Conservation (phyloP, 1,140 invertebrate species). For the Drosophila tropicalis region DNA sequence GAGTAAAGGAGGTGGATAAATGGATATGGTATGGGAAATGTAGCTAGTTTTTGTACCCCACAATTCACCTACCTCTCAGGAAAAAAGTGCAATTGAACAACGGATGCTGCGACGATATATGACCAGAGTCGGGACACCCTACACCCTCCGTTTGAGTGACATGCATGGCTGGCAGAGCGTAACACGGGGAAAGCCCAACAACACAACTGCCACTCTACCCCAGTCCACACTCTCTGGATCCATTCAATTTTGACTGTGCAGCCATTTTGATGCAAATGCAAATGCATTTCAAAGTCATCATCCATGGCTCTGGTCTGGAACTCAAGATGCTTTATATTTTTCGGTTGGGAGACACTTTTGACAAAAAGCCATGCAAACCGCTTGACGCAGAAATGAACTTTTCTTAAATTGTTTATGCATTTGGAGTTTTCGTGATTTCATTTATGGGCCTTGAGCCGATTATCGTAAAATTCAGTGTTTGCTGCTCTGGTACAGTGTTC, state of each 20-base stretch:
- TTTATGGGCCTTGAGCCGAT: not conserved
- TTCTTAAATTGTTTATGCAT: constrained; percentile 9
- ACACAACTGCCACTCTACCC: not conserved
- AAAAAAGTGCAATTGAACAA: constrained; percentile 65
- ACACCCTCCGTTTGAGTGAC: constrained; percentile 46
- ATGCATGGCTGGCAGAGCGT: constrained; percentile 67
- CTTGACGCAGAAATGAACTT: constrained; percentile 46
- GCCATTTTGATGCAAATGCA: constrained; percentile 75
- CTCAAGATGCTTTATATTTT: constrained; percentile 27
- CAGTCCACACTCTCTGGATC: constrained; percentile 2
- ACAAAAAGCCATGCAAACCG: constrained; percentile 72
- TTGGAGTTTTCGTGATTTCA: not conserved
- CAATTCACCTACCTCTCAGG: constrained; percentile 1
- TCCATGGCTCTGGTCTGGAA: constrained; percentile 15
- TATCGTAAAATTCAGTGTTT: constrained; percentile 15
- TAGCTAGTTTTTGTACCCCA: not conserved
- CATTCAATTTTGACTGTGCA: constrained; percentile 13
- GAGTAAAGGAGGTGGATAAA: not conserved
- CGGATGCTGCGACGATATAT: constrained; percentile 76
- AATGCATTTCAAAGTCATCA: constrained; percentile 67
- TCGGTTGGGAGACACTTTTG: constrained; percentile 10
- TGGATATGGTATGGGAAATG: not conserved
- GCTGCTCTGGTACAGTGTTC: not conserved
- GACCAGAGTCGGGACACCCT: constrained; percentile 42
- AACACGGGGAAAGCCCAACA: constrained; percentile 22